phyloP scores from a whole-genome alignment of 2,888 invertebrate species.

The Acanthopleura granulata region DNA sequence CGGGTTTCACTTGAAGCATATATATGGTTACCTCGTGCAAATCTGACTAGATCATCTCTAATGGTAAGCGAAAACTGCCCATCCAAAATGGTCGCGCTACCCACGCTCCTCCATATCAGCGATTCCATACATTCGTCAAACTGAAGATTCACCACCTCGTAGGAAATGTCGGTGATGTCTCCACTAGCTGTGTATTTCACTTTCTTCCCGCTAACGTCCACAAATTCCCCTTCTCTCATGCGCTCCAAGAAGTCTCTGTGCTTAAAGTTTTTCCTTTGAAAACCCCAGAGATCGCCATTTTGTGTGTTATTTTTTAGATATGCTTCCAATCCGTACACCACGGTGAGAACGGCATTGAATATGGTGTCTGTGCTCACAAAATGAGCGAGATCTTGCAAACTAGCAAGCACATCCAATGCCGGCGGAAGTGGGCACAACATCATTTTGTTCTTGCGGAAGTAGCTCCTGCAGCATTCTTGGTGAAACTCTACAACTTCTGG shows the following conservation, averaged over 20 bases:
- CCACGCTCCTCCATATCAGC: not conserved
- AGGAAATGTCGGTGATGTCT: not conserved
- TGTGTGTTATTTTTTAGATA: not conserved
- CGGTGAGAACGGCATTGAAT: not conserved
- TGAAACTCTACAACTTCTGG: slow-evolving; percentile 6
- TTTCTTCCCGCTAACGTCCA: not conserved
- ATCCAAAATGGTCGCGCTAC: not conserved
- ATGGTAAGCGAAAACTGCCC: not conserved
- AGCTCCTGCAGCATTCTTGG: not conserved
- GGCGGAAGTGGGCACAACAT: not conserved
- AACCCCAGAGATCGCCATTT: not conserved
- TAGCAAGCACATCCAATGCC: not conserved
- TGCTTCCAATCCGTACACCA: not conserved
- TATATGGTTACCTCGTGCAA: not conserved
- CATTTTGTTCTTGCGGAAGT: not conserved
- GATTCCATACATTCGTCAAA: not conserved
- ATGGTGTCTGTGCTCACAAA: not conserved
- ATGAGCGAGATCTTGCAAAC: not conserved
- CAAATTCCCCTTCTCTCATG: not conserved
- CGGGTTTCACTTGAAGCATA: no score
- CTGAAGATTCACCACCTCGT: not conserved
- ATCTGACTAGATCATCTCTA: not conserved
- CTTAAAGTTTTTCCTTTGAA: not conserved
- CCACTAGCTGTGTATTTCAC: not conserved
- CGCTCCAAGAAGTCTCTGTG: not conserved